Evolutionary conservation across 1,140 invertebrate genomes (phyloP).

Genomic region (Solenopsis invicta): DNA sequence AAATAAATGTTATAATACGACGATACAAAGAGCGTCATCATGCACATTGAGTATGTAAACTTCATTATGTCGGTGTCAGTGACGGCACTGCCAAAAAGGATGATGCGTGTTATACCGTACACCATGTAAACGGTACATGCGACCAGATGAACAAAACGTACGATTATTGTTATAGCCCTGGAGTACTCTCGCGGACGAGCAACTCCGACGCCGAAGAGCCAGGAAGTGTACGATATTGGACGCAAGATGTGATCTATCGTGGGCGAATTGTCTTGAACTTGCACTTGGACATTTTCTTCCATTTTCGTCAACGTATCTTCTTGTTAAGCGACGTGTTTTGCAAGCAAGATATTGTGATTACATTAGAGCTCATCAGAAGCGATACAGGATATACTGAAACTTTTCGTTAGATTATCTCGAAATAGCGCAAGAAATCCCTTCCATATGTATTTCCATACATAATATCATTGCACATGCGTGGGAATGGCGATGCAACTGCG

Average conservation of each 20-base stretch:
- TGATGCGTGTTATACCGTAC: constrained; percentile 75
- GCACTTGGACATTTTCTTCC: constrained; percentile 71
- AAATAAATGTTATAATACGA: constrained; percentile 79
- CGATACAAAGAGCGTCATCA: too few species aligned
- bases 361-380: background rate
- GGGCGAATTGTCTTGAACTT: constrained; percentile 54
- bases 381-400: too few species aligned
- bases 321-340: background rate
- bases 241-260: constrained; percentile 67
- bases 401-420: too few species aligned
- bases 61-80: constrained; percentile 75
- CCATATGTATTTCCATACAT: too few species aligned
- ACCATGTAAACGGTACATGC: constrained; percentile 76
- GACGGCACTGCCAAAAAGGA: too few species aligned
- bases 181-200: constrained; percentile 61
- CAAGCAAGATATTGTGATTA: background rate
- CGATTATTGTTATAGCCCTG: constrained; percentile 64
- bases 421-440: too few species aligned
- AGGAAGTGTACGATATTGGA: constrained; percentile 70
- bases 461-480: too few species aligned
- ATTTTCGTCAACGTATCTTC: background rate
- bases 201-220: constrained; percentile 76
- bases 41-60: too few species aligned
- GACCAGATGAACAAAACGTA: constrained; percentile 73
- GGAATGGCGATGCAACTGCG: too few species aligned